A percentile compares a stretch with the other conserved stretches of the same genome.
Evolutionary conservation across 2,888 invertebrate species (phyloP).

Genomic region (Plagodis dolabraria): DNA sequence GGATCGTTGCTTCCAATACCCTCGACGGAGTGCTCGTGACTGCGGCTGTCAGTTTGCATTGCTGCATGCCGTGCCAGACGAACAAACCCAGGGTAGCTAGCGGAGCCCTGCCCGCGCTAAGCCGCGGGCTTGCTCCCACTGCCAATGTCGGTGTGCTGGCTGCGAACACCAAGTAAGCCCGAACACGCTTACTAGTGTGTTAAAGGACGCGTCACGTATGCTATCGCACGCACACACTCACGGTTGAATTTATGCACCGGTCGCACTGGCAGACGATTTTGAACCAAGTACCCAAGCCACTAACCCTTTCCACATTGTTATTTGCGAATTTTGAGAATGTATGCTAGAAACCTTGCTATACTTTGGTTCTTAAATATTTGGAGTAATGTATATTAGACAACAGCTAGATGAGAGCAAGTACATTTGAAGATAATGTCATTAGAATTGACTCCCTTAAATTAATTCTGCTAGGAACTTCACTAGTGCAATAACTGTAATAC

Average conservation of each 20-base stretch:
- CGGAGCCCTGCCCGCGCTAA: constrained; percentile 78
- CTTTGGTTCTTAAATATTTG: no score
- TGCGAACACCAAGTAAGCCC: constrained; percentile 82
- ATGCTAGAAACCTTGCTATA: background rate
- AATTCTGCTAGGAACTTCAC: no score
- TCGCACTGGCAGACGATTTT: constrained; percentile 20
- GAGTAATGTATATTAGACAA: no score
- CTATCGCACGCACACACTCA: constrained; percentile 44
- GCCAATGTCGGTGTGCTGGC: constrained; percentile 79
- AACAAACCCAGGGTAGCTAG: constrained; percentile 83
- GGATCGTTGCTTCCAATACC: constrained; percentile 95
- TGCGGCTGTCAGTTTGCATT: constrained; percentile 96
- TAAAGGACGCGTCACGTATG: constrained; percentile 52
- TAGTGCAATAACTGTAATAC: no score
- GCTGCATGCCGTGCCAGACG: constrained; percentile 92
- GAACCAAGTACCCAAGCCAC: background rate
- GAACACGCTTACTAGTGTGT: constrained; percentile 74
- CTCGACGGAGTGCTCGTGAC: constrained; percentile 91
- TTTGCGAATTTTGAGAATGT: background rate
- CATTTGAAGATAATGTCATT: no score
- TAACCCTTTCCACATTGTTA: background rate
- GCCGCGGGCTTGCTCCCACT: constrained; percentile 79
- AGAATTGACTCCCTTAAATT: no score
- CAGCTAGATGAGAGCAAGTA: no score
- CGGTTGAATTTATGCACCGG: constrained; percentile 41